Evolutionary conservation across 2,888 invertebrate genomes (phyloP).

Genomic region (Fragum sueziense): DNA sequence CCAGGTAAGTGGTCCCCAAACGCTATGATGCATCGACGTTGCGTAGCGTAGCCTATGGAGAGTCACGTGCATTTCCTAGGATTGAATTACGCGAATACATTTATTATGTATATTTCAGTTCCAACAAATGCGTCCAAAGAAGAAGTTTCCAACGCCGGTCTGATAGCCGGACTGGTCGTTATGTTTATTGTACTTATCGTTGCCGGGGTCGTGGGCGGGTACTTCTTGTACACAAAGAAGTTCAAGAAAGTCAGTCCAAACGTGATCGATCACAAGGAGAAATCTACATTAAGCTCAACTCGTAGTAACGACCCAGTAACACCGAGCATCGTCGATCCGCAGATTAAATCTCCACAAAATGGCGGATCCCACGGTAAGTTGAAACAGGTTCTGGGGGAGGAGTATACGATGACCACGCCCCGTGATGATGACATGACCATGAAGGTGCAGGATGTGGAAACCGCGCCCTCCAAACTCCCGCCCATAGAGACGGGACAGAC

Average conservation of each 20-base stretch:
- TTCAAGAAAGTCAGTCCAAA: slow-evolving; percentile 57
- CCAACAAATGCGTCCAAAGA: neutral
- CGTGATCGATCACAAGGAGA: slow-evolving; percentile 33
- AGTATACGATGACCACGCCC: slow-evolving; percentile 44
- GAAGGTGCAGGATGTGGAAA: slow-evolving; percentile 12
- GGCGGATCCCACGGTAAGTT: slow-evolving; percentile 59
- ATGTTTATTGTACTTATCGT: slow-evolving; percentile 41
- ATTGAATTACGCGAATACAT: too few species aligned
- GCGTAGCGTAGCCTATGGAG: too few species aligned
- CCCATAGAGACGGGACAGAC: slow-evolving; percentile 47
- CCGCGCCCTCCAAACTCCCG: slow-evolving; percentile 31
- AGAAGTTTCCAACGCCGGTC: slow-evolving; percentile 31
- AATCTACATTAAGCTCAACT: neutral
- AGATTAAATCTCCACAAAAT: slow-evolving; percentile 32
- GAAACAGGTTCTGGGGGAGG: slow-evolving; percentile 49
- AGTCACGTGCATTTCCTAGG: too few species aligned
- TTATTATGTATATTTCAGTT: slow-evolving; percentile 24
- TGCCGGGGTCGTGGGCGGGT: slow-evolving; percentile 47
- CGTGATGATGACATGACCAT: slow-evolving; percentile 16
- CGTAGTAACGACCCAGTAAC: slow-evolving; percentile 45
- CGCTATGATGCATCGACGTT: too few species aligned
- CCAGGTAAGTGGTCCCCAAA: too few species aligned
- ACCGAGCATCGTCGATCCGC: slow-evolving; percentile 49
- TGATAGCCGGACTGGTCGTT: slow-evolving; percentile 50
- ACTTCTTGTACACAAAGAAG: slow-evolving; percentile 54